Evolutionary conservation across 2,888 invertebrate genomes (phyloP), one percentile per base, ranked within the genome.

Genomic region (Cryptocheilus praepositus): DNA sequence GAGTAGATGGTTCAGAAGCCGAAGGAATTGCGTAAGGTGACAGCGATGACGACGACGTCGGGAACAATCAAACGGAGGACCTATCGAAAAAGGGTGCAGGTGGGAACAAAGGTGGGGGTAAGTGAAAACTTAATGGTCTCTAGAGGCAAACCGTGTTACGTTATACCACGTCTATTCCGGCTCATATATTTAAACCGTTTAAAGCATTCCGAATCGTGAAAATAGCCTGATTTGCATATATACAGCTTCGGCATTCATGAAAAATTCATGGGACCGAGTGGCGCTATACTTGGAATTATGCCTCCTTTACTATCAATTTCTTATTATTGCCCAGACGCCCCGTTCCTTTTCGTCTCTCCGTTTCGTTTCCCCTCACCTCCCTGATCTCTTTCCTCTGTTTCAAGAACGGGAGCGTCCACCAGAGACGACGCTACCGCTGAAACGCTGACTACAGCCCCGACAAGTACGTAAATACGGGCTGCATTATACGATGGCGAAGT

Each of bases 211-310:
- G 81, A 84, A 84, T 84, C 81, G 82, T 80, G 84, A 84, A 85
- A 83, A 83, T 85, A 84, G 83, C 79, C 80, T 76, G 76, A 85
- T 86, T 85, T 85, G 84, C 86, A 86, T 86, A 85, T 81, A 86
- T 85, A 86, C 83, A 85, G 83, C 84, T 81, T 83, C 70, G 81
- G 81, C 81, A 85, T 84, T 85, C 85, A 85, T 85, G 85, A 85
- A 86, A 85, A 85, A 85, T 85, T 85, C 85, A 85, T 85, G 83
- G 82, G 71, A 75, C 74, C 73, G 83, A 82, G 83, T 83, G 79
- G 71, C 78, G 81, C 82, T 82, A 81, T 83, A 83, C 79, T 80
- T 68, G 76, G 74, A 81, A 81, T 81, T 81, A 81, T 80, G 80
- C 77, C 74, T 73, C 80, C 79, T 85, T 83, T 81, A 80, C 83